Base-by-base conservation (phyloP, 2,888 invertebrate genomes). In the Mactromeris polynyma region DNA sequence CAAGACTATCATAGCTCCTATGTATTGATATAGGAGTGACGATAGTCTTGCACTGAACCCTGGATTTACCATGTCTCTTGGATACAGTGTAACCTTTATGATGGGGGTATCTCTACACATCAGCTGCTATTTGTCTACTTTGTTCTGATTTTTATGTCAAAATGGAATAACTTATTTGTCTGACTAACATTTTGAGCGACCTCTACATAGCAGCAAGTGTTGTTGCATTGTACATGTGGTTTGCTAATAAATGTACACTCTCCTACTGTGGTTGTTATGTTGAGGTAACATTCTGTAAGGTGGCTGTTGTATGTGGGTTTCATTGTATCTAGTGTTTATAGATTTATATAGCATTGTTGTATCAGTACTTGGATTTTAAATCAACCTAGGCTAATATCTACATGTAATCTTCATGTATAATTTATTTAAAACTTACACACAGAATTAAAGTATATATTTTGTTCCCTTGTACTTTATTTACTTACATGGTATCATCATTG, bases 401-500 rank as follows among this genome's bases (percentile, higher is more conserved):
- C 33, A 33, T 36, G 31, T 36, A 69, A 33, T 26, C 33, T 36
- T 36, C 31, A 33, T 73, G 73, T 73, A 33, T 73, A 73, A 73
- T 73, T 73, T 73, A 73, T 73, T 73, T 73, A 17, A 36, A 33
- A 73, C 73, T 73, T 73, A 33, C 73, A 73, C 17, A 40, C 38
- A 58, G 36, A 42, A 40, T 38, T 64, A 38, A 69, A 82, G 36
- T 9, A 36, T 38, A 36, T 82, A 69, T 82, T 82, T 54, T 82
- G 64, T 82, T 82, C 38, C 69, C 26, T 21, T 69, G 82, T 82
- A 69, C 64, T 82, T 64, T 69, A 82, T 69, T 82, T 40, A 82
- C 40, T 82, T 82, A 82, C 82, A 82, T 82, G 26, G n/a, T 40
- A 69, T 82, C 82, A 82, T 82, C 82, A 69, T 82, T 69, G 82